A percentile compares a stretch with the other conserved stretches of the same genome.
phyloP scores from a whole-genome alignment of 1,140 invertebrate species.

The Danaus melanippus region DNA sequence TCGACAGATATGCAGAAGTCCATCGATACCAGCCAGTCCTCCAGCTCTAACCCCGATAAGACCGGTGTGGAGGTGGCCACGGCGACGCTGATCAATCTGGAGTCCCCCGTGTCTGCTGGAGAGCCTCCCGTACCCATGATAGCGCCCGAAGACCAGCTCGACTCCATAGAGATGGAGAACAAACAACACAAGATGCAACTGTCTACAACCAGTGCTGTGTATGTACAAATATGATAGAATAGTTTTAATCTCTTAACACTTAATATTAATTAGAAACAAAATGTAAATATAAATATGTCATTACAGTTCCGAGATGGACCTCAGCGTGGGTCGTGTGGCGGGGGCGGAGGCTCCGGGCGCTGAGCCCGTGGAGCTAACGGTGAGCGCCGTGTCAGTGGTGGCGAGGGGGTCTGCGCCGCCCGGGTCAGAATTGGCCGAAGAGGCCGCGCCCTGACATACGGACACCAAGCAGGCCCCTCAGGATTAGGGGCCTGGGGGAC shows the following conservation, averaged over 20 bases:
- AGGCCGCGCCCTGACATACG: constrained; percentile 47
- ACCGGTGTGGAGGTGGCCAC: constrained; percentile 47
- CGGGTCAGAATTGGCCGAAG: constrained; percentile 44
- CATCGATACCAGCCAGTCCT: constrained; percentile 54
- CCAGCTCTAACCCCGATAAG: constrained; percentile 51
- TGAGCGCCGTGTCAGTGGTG: constrained; percentile 28
- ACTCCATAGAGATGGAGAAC: constrained; percentile 59
- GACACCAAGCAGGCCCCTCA: constrained; percentile 7
- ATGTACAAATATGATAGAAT: constrained; percentile 23
- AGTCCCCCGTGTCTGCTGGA: constrained; percentile 45
- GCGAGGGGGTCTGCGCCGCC: constrained; percentile 22
- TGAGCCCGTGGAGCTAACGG: constrained; percentile 41
- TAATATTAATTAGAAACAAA: too few relatives aligned
- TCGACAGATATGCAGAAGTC: constrained; percentile 51
- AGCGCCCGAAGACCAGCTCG: constrained; percentile 45
- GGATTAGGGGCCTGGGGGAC: constrained; percentile 1
- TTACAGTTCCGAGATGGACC: constrained; percentile 59
- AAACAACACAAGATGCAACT: constrained; percentile 51
- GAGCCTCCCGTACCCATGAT: constrained; percentile 18
- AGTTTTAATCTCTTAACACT: too few relatives aligned
- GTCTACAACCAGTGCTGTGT: constrained; percentile 49
- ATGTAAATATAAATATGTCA: too few relatives aligned
- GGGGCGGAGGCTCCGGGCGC: constrained; percentile 36
- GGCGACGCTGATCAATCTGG: constrained; percentile 53
- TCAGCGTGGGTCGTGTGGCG: constrained; percentile 51